Conservation (phyloP, 2,888 invertebrate genomes). For the Cataglyphis albicans region DNA sequence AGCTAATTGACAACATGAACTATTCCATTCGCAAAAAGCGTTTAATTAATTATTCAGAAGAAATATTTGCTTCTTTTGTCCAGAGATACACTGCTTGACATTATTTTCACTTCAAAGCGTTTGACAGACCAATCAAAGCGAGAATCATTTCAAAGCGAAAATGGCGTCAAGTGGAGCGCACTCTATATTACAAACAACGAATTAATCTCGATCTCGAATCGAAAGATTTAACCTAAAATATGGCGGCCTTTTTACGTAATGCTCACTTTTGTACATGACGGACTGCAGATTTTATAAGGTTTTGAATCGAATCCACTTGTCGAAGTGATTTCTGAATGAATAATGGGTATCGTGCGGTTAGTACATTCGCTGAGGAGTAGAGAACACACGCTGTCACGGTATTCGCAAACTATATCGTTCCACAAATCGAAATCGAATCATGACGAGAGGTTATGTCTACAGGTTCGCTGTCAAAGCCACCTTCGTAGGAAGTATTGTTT, state of each 20-base stretch:
- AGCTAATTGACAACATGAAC: no score
- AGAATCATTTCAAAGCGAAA: background rate
- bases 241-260: conserved; percentile 59
- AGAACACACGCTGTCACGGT: conserved; percentile 50
- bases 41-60: no score
- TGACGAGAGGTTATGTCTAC: conserved; percentile 65
- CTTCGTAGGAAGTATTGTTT: conserved; percentile 83
- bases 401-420: conserved; percentile 30
- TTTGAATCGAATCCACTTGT: background rate
- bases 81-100: no score
- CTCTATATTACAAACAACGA: no score
- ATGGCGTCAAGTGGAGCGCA: background rate
- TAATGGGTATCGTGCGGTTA: conserved; percentile 80
- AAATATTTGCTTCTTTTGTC: no score
- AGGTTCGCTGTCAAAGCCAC: conserved; percentile 83
- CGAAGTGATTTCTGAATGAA: conserved; percentile 56
- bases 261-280: conserved; percentile 14
- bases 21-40: no score
- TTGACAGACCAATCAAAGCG: background rate
- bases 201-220: no score
- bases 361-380: conserved; percentile 66
- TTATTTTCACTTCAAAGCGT: no score
- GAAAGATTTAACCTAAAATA: background rate
- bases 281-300: background rate
- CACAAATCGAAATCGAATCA: background rate